A percentile compares a stretch with the other conserved stretches of the same genome.
Conservation (phyloP, 1,140 invertebrate species). For the Pomacea maculata region DNA sequence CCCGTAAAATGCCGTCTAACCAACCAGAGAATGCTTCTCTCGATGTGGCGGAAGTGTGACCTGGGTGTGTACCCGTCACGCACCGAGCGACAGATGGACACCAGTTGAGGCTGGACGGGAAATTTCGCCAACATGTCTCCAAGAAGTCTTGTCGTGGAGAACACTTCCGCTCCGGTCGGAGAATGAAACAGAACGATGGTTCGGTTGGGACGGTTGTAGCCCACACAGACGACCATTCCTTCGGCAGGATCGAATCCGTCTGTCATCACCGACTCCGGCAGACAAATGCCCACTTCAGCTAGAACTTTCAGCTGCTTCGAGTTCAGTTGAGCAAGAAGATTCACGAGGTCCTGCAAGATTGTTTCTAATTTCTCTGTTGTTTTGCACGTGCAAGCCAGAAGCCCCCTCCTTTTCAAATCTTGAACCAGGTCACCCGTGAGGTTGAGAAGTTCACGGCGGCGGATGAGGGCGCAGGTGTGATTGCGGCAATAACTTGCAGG, state of each 20-base stretch:
- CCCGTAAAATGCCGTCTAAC: conserved; percentile 9
- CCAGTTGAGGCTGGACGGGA: conserved; percentile 24
- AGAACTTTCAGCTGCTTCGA: conserved; percentile 7
- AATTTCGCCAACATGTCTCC: neutral
- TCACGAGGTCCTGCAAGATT: neutral
- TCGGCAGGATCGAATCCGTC: neutral
- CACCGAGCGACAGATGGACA: conserved; percentile 49
- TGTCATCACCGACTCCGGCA: conserved; percentile 6
- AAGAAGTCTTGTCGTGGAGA: neutral
- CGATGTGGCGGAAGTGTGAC: conserved; percentile 41
- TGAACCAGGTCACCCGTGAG: neutral
- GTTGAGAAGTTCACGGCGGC: neutral
- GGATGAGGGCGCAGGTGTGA: neutral
- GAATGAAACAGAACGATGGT: conserved; percentile 27
- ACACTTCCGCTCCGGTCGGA: conserved; percentile 25
- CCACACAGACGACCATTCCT: conserved; percentile 13
- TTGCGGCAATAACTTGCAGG: neutral
- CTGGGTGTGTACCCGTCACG: conserved; percentile 55
- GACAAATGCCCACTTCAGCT: conserved; percentile 15
- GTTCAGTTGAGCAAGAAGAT: neutral
- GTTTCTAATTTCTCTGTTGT: neutral
- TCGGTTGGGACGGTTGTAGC: conserved; percentile 21
- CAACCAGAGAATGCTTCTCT: conserved; percentile 35
- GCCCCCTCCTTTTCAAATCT: neutral
- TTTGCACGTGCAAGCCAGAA: neutral